These are phyloP conservation scores for Botrylloides violaceus DNA, from an alignment of 23 tunicate species.

Conservation along the genomic window DNA sequence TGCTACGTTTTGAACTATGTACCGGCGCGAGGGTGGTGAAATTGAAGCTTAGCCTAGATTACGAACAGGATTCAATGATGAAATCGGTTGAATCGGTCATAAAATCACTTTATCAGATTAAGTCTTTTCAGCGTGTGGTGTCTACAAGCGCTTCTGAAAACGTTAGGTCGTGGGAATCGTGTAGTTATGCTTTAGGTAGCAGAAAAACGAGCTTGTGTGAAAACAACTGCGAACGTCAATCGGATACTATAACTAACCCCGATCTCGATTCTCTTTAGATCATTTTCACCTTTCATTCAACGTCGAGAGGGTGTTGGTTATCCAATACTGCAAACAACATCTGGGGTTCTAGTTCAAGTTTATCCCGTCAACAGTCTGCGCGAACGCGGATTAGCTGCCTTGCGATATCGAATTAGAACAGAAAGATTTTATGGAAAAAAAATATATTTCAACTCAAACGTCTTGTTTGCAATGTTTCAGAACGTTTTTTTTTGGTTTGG, in stretches of 20 bases:
- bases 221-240: background rate
- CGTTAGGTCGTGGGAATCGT: background rate
- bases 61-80: too few relatives aligned
- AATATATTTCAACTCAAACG: background rate
- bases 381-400: too few relatives aligned
- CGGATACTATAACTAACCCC: background rate
- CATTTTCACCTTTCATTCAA: background rate
- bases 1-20: too few relatives aligned
- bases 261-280: background rate
- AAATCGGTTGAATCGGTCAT: too few relatives aligned
- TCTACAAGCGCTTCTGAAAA: background rate
- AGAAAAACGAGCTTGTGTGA: background rate
- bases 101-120: too few relatives aligned
- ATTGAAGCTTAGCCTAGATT: too few relatives aligned
- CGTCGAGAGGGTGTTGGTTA: background rate
- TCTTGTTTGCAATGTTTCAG: background rate
- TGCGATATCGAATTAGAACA: background rate
- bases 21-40: too few relatives aligned
- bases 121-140: background rate
- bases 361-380: too few relatives aligned
- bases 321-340: background rate
- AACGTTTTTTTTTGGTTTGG: background rate
- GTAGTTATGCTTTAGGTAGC: background rate
- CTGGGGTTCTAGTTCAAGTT: background rate
- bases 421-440: background rate